Evolutionary conservation across 2,113 vertebrate species (phyloP), one percentile per base, ranked within the genome.

Genomic region (Triplophysa dalaica): DNA sequence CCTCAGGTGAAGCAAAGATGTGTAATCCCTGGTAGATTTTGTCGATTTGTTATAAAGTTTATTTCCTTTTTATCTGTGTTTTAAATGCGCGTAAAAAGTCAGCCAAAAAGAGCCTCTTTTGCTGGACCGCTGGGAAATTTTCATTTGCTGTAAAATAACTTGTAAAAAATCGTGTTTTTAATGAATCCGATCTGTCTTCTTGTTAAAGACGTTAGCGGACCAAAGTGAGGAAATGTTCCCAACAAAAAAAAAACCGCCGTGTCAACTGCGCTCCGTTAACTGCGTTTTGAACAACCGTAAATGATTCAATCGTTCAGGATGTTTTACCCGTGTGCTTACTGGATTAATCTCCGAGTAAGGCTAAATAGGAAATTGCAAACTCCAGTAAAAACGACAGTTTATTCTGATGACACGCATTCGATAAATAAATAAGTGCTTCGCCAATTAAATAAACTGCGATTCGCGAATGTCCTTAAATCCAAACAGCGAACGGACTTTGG

Each of bases 151-250:
- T 22, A 7, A n/a, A 17, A 4, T 8, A n/a, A n/a, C 7, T 8
- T n/a, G 4, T 56, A 8, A n/a, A n/a, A 52, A 26, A 38, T 65
- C 6, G 17, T 75, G 22, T 72, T 70, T 50, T 45, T 2, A 26
- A 19, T 3, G 60, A 75, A 62, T 63, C 54, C 70, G 13, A 38
- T 50, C 19, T 16, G 14, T 24, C 33, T 58, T 26, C 29, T 63
- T 48, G 11, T 75, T 26, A 48, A 3, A n/a, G 38, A 22, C 84
- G 70, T 83, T 83, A 85, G 84, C 75, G 85, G 81, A 89, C 86
- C 89, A 63, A 78, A 70, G 8, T 13, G 38, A 58, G 89, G 83
- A 85, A 86, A 82, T 81, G 87, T 86, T 89, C 88, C 84, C 86
- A 84, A 86, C 33, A 6, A 38, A 86, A 77, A 87, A 84, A 86